phyloP scores from a whole-genome alignment of 2,113 vertebrate genomes.

The Hippolais icterina region DNA sequence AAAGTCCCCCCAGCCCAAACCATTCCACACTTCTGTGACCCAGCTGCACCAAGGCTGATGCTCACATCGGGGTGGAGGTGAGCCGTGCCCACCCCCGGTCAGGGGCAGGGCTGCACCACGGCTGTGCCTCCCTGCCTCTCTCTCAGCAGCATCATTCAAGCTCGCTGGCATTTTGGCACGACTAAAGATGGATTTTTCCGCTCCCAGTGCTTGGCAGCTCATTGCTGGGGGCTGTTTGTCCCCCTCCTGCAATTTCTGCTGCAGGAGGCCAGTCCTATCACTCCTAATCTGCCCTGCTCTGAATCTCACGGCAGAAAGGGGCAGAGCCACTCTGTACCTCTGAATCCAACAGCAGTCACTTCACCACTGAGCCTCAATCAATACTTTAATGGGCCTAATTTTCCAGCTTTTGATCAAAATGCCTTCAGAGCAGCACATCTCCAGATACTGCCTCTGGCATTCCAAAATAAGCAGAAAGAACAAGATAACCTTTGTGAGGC shows the following conservation, averaged over 20 bases:
- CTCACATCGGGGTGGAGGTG: fast-evolving
- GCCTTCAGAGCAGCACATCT: background rate
- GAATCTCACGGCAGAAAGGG: background rate
- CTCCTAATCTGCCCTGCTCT: background rate
- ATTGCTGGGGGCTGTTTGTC: background rate
- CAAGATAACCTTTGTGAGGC: conserved; percentile 6
- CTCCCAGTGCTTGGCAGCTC: background rate
- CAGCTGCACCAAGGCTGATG: background rate
- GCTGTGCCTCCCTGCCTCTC: background rate
- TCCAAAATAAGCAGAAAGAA: background rate
- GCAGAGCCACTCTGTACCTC: background rate
- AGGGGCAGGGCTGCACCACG: fast-evolving
- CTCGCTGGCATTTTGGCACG: background rate
- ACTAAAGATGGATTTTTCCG: background rate
- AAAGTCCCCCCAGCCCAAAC: background rate
- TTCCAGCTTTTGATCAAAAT: conserved; percentile 30
- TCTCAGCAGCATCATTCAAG: background rate
- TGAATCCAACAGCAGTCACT: background rate
- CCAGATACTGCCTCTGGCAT: background rate
- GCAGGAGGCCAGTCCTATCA: background rate
- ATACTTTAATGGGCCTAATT: background rate
- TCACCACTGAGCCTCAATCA: background rate
- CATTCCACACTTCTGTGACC: fast-evolving
- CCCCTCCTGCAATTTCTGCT: background rate
- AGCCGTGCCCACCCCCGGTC: fast-evolving